A percentile compares a stretch with the other conserved stretches of the same genome.
Conservation (phyloP, 2,888 invertebrate species). For the Hypolimnas misippus region DNA sequence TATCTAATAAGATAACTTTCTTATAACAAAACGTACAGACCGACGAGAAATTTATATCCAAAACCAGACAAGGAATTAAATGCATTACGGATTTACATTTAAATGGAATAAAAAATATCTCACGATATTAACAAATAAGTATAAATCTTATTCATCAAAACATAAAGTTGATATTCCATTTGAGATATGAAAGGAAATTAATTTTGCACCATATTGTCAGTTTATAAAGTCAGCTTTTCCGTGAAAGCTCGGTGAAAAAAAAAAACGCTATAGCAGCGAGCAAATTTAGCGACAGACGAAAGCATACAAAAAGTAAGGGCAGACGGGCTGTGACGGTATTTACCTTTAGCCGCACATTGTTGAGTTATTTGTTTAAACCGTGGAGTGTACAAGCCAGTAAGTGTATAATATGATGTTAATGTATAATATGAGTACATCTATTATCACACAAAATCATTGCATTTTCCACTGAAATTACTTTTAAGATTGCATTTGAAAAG, state of each 20-base stretch:
- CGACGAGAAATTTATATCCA: slow-evolving; percentile 52
- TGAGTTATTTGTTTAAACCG: too few relatives aligned
- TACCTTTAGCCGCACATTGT: neutral
- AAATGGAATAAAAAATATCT: slow-evolving; percentile 52
- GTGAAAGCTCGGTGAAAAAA: slow-evolving; percentile 32
- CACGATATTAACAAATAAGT: neutral
- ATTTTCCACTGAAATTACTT: too few relatives aligned
- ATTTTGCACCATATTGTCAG: slow-evolving; percentile 35
- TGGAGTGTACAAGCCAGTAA: too few relatives aligned
- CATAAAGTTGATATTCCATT: slow-evolving; percentile 44
- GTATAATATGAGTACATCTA: too few relatives aligned
- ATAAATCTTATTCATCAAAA: slow-evolving; percentile 1
- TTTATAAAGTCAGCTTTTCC: slow-evolving; percentile 36
- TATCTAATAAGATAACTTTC: neutral
- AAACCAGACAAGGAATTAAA: slow-evolving; percentile 54
- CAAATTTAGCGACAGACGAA: slow-evolving; percentile 60
- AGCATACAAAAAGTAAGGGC: slow-evolving; percentile 36
- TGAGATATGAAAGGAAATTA: slow-evolving; percentile 21
- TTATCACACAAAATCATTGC: too few relatives aligned
- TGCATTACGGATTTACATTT: slow-evolving; percentile 58
- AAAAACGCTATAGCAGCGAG: slow-evolving; percentile 50
- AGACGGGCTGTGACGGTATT: slow-evolving; percentile 28
- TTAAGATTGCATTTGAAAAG: too few relatives aligned
- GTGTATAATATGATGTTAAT: too few relatives aligned
- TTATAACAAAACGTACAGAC: slow-evolving; percentile 39